These are phyloP conservation scores for Napeogenes inachia DNA, from an alignment of 2,888 invertebrate genomes.

Conservation along the genomic window DNA sequence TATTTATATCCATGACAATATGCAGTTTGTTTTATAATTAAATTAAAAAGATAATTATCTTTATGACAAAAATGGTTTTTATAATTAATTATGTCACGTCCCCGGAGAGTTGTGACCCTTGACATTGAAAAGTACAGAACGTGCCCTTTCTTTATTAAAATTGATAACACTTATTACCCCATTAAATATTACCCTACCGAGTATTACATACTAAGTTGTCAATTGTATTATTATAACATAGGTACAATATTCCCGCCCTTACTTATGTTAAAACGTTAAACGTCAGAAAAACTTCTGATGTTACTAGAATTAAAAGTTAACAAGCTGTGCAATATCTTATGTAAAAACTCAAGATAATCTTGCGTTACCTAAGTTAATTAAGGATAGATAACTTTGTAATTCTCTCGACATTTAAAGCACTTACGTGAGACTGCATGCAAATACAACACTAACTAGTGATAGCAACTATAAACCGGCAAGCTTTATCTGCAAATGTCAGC, in stretches of 20 bases:
- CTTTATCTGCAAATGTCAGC: constrained; percentile 1
- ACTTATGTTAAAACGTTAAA: no score
- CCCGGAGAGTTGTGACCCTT: background rate
- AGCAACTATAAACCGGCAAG: background rate
- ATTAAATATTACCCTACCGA: constrained; percentile 6
- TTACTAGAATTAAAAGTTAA: no score
- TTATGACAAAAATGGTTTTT: no score
- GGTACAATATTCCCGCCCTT: background rate
- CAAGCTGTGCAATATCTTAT: background rate
- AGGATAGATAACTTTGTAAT: background rate
- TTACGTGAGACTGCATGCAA: background rate
- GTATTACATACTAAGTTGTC: constrained; percentile 9
- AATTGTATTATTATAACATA: background rate
- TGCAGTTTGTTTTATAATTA: no score
- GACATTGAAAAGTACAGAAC: constrained; percentile 5
- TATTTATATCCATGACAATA: no score
- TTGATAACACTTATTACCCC: constrained; percentile 9
- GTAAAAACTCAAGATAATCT: background rate
- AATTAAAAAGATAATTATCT: no score
- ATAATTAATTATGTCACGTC: background rate
- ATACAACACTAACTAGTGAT: constrained; percentile 3
- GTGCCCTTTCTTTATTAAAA: constrained; percentile 12
- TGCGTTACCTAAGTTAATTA: background rate
- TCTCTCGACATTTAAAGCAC: constrained; percentile 2
- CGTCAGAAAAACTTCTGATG: no score